Conservation (phyloP, 2,888 invertebrate species). For the Noctua pronuba region DNA sequence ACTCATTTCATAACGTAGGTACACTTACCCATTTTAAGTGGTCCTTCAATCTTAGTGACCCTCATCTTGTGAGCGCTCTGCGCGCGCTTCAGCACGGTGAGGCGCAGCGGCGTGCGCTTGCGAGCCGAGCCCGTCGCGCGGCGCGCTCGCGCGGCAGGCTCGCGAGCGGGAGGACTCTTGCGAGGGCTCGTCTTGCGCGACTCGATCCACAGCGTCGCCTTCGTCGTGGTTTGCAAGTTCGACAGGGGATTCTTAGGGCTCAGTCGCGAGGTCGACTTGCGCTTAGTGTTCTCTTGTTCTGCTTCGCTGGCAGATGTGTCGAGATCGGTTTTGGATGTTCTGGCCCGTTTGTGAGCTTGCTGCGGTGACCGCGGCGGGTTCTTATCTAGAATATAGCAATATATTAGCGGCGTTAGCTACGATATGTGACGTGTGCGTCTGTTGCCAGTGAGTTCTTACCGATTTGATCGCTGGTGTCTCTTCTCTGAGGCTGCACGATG, state of each 20-base stretch:
- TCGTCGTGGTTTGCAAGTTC: conserved; percentile 70
- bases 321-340: conserved; percentile 50
- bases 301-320: conserved; percentile 48
- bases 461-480: conserved; percentile 74
- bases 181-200: conserved; percentile 76
- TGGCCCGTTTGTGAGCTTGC: conserved; percentile 49
- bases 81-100: conserved; percentile 72
- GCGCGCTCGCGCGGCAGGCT: no score
- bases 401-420: not conserved
- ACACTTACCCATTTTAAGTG: conserved; percentile 74
- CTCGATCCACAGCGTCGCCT: conserved; percentile 84
- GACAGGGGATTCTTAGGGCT: conserved; percentile 33
- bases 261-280: conserved; percentile 48
- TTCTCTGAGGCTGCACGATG: conserved; percentile 86
- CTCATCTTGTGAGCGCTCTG: conserved; percentile 67
- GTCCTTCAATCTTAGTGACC: conserved; percentile 80
- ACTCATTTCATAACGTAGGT: not conserved
- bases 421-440: not conserved
- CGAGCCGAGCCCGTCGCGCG: not conserved
- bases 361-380: conserved; percentile 30
- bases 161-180: no score
- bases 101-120: conserved; percentile 68
- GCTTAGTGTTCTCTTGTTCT: conserved; percentile 49
- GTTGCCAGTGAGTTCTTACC: conserved; percentile 69
- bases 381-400: conserved; percentile 25